Evolutionary conservation across 2,888 invertebrate genomes (phyloP).

Genomic region (Nemoura dubitans): DNA sequence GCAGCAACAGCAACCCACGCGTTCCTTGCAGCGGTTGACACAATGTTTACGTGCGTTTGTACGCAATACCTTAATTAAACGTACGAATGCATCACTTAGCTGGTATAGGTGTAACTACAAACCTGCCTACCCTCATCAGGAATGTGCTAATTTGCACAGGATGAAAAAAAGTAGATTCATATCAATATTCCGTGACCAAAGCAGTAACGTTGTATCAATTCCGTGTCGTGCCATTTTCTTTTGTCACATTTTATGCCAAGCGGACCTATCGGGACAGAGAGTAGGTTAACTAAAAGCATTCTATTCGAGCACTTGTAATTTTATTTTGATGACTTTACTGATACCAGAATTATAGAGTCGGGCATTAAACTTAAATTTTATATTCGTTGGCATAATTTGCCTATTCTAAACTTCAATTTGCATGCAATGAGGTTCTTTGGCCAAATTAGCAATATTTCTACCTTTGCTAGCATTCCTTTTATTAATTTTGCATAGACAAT

Average conservation of each 20-base stretch:
- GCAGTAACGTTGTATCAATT: neutral
- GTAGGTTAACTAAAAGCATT: neutral
- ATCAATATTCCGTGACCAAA: neutral
- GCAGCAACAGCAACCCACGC: neutral
- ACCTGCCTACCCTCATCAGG: too few species aligned
- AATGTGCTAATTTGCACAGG: too few species aligned
- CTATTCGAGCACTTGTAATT: neutral
- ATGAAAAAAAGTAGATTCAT: too few species aligned
- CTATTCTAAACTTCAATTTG: neutral
- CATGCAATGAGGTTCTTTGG: too few species aligned
- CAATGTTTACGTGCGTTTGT: neutral
- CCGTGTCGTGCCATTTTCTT: neutral
- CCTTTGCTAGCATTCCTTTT: too few species aligned
- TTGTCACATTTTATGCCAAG: neutral
- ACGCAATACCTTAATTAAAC: neutral
- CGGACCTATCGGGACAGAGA: neutral
- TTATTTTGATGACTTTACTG: neutral
- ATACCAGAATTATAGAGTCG: neutral
- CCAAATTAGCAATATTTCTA: too few species aligned
- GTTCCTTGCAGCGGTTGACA: neutral
- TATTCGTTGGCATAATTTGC: neutral
- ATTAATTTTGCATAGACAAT: too few species aligned
- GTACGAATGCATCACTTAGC: too few species aligned
- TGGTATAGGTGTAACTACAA: too few species aligned
- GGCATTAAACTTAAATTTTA: neutral